phyloP scores from a whole-genome alignment of 2,113 vertebrate species.

The Anarhynchus alexandrinus region DNA sequence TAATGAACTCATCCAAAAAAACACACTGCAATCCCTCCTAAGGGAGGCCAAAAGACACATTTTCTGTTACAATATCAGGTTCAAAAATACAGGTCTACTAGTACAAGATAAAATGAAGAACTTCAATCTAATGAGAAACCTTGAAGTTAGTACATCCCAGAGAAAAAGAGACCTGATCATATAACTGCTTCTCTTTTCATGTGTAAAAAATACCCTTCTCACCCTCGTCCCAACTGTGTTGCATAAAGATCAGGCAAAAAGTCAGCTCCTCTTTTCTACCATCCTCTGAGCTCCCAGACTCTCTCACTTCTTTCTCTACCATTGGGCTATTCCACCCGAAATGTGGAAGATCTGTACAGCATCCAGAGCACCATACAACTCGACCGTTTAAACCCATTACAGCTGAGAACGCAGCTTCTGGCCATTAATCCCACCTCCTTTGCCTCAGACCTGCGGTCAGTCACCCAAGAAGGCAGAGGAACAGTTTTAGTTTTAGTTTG shows the following conservation, averaged over 20 bases:
- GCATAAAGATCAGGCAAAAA: not conserved
- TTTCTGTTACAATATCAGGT: not conserved
- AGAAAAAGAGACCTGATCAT: not conserved
- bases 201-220: rapidly evolving
- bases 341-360: not conserved
- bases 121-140: not conserved
- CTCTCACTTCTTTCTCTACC: not conserved
- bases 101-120: not conserved
- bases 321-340: rapidly evolving
- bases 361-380: not conserved
- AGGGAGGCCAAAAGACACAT: rapidly evolving
- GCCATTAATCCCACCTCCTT: not conserved
- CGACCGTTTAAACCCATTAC: not conserved
- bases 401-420: not conserved
- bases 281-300: not conserved
- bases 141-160: not conserved
- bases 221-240: not conserved
- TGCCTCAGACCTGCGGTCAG: rapidly evolving
- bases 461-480: not conserved
- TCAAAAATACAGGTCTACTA: not conserved
- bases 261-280: not conserved
- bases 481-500: not conserved
- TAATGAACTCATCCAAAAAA: not conserved
- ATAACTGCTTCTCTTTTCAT: not conserved
- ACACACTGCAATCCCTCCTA: not conserved